These are phyloP conservation scores for Sinocyclocheilus grahami DNA, from an alignment of 2,113 vertebrate genomes.

Conservation along the genomic window DNA sequence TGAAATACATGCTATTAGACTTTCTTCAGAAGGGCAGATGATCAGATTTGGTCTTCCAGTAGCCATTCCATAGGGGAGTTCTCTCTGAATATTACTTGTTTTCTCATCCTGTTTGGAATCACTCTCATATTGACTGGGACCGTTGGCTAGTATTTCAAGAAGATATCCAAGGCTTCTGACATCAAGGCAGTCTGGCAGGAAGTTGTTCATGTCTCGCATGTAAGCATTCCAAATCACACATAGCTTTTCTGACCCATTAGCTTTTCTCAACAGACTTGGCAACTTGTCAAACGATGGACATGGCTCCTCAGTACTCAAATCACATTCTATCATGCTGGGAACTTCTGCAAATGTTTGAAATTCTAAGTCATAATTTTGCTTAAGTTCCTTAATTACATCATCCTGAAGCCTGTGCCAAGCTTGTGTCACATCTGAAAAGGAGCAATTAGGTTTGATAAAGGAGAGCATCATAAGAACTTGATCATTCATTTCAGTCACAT, in stretches of 20 bases:
- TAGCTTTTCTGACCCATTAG: constrained; percentile 65
- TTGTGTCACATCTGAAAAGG: constrained; percentile 60
- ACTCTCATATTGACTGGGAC: not conserved
- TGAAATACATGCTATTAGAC: constrained; percentile 83
- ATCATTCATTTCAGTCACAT: constrained; percentile 60
- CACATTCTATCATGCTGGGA: too few relatives aligned
- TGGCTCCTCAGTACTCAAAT: constrained; percentile 35
- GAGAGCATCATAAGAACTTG: constrained; percentile 82
- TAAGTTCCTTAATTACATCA: too few relatives aligned
- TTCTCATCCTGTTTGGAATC: constrained; percentile 11
- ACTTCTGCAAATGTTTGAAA: constrained; percentile 71
- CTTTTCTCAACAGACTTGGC: constrained; percentile 52
- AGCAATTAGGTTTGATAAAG: constrained; percentile 66
- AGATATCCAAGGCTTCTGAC: constrained; percentile 78
- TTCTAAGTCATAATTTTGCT: constrained; percentile 67
- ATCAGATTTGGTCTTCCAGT: constrained; percentile 86
- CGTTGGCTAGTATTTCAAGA: constrained; percentile 76
- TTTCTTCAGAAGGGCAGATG: constrained; percentile 79
- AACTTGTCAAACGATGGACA: constrained; percentile 3
- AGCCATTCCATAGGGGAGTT: constrained; percentile 76
- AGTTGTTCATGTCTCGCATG: constrained; percentile 73
- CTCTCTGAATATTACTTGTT: constrained; percentile 60
- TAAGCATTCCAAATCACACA: constrained; percentile 79
- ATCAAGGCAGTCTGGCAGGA: constrained; percentile 81
- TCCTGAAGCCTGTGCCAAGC: too few relatives aligned